These are phyloP conservation scores for Vulpes vulpes DNA, from an alignment of 2,113 vertebrate species.

Conservation along the genomic window DNA sequence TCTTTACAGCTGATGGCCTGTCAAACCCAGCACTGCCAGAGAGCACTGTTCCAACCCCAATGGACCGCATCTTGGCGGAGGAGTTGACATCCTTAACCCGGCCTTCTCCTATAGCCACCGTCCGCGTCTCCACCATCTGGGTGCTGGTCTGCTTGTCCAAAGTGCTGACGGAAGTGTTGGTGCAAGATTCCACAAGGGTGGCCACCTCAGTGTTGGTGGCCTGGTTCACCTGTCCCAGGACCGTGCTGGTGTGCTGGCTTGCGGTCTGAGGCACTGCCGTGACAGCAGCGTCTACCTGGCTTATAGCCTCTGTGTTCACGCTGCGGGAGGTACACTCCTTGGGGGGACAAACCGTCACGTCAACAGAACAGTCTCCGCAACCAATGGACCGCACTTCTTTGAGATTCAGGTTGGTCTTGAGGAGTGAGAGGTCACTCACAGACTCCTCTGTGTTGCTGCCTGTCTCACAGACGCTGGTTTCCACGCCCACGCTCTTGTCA, in stretches of 20 bases:
- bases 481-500: conserved; percentile 87
- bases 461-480: conserved; percentile 85
- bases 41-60: conserved; percentile 93
- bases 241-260: conserved; percentile 89
- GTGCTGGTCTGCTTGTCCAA: conserved; percentile 94
- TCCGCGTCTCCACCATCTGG: conserved; percentile 85
- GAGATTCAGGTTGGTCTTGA: conserved; percentile 45
- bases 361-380: conserved; percentile 92
- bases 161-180: conserved; percentile 87
- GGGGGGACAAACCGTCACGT: conserved; percentile 86
- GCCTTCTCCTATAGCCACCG: conserved; percentile 94
- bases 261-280: conserved; percentile 88
- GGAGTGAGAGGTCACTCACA: conserved; percentile 41
- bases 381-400: conserved; percentile 89
- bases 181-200: conserved; percentile 87
- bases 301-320: conserved; percentile 86
- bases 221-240: conserved; percentile 83
- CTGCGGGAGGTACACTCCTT: conserved; percentile 86
- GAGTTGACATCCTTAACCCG: conserved; percentile 91
- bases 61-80: conserved; percentile 89
- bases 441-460: conserved; percentile 93
- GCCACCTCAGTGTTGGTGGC: conserved; percentile 89
- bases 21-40: conserved; percentile 82
- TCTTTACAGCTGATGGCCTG: conserved; percentile 89
- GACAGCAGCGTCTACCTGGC: conserved; percentile 87